phyloP scores from a whole-genome alignment of 2,113 vertebrate species.

The Circaetus cinerascens region DNA sequence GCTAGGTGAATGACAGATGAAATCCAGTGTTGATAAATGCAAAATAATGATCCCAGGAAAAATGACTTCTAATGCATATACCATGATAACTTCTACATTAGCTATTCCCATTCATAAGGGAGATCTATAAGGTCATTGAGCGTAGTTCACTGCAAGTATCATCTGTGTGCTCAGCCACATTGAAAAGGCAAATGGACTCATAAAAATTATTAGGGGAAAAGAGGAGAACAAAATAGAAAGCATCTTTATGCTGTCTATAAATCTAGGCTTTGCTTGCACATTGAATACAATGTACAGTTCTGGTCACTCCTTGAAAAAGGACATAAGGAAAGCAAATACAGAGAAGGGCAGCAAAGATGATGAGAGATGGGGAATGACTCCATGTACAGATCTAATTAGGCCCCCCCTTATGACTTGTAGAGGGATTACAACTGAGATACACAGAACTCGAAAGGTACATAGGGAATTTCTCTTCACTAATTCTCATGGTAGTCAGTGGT shows the following conservation, averaged over 20 bases:
- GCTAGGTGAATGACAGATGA: background rate
- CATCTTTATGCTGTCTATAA: background rate
- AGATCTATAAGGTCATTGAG: background rate
- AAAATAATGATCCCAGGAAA: background rate
- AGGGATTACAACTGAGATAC: background rate
- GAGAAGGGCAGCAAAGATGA: background rate
- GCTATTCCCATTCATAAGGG: background rate
- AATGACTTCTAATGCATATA: background rate
- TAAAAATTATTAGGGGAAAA: background rate
- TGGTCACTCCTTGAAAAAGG: background rate
- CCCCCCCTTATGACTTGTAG: too few relatives aligned
- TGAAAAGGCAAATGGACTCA: background rate
- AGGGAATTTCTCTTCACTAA: background rate
- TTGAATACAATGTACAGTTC: background rate
- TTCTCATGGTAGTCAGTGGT: background rate
- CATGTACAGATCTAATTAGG: background rate
- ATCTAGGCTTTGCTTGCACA: background rate
- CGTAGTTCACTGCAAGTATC: background rate
- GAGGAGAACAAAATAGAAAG: background rate
- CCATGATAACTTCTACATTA: background rate
- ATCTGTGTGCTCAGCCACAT: background rate
- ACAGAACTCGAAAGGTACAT: fast-evolving
- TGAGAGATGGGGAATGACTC: background rate
- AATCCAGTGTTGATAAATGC: background rate
- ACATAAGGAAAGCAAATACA: background rate